Evolutionary conservation across 2,113 vertebrate genomes (phyloP).

Genomic region (Saccopteryx leptura): DNA sequence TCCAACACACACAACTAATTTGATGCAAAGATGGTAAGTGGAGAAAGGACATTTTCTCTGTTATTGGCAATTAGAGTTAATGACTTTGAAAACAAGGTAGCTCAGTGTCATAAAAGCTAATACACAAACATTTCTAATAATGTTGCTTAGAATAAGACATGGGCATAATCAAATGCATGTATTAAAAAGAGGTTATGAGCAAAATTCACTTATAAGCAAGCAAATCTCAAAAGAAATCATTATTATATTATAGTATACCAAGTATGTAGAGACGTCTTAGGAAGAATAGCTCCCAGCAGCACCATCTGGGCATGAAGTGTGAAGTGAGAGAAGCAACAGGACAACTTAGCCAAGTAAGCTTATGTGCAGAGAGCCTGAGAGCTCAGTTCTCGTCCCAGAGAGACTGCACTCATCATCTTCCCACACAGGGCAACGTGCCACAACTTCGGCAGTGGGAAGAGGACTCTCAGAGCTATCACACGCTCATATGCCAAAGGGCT

Average conservation of each 20-base stretch:
- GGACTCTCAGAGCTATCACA: neutral
- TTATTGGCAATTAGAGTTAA: conserved; percentile 75
- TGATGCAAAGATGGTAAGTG: conserved; percentile 47
- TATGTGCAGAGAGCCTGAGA: neutral
- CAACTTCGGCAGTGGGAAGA: neutral
- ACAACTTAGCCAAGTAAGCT: neutral
- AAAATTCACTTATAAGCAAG: conserved; percentile 67
- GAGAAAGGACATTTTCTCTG: conserved; percentile 69
- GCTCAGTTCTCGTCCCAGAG: neutral
- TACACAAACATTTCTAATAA: conserved; percentile 66
- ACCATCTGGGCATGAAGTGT: neutral
- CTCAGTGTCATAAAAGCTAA: conserved; percentile 34
- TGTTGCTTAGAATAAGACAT: conserved; percentile 46
- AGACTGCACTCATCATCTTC: neutral
- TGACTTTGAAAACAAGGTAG: conserved; percentile 67
- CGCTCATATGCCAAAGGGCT: neutral
- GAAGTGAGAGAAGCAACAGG: neutral
- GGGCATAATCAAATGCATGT: conserved; percentile 55
- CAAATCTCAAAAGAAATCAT: conserved; percentile 64
- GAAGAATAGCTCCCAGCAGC: neutral
- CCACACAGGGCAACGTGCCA: accelerated
- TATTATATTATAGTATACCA: neutral
- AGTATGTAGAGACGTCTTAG: conserved; percentile 6
- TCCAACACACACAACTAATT: neutral
- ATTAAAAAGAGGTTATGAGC: conserved; percentile 59